A percentile compares a stretch with the other conserved stretches of the same genome.
These are phyloP conservation scores for Philotrypesis tridentata DNA, from an alignment of 1,140 invertebrate species.

Conservation along the genomic window DNA sequence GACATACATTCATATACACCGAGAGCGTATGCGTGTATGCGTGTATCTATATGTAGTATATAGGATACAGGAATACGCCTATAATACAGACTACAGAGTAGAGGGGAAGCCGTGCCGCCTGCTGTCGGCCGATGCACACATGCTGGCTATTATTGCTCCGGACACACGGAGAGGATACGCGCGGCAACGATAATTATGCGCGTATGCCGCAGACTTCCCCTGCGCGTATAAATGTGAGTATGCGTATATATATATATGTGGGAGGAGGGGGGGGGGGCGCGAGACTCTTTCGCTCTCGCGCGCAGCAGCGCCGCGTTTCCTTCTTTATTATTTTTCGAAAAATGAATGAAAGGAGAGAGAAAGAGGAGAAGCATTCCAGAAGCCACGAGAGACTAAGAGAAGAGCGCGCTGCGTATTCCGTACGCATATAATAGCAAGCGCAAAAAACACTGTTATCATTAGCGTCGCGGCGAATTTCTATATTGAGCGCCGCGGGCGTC, in stretches of 20 bases:
- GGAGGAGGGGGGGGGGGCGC: too few species aligned
- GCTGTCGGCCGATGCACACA: not conserved
- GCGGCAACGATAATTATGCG: not conserved
- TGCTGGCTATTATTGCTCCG: not conserved
- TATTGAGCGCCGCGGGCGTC: slow-evolving; percentile 5
- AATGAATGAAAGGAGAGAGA: too few species aligned
- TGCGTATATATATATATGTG: too few species aligned
- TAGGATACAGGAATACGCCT: not conserved
- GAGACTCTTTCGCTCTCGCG: too few species aligned
- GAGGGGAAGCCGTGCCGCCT: not conserved
- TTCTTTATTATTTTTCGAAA: too few species aligned
- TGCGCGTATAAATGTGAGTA: too few species aligned
- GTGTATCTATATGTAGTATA: not conserved
- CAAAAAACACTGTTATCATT: too few species aligned
- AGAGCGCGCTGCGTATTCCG: too few species aligned
- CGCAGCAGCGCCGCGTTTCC: too few species aligned
- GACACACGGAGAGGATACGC: not conserved
- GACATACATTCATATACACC: not conserved
- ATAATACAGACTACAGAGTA: not conserved
- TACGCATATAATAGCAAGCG: too few species aligned
- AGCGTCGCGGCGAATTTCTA: not conserved
- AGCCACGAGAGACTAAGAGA: too few species aligned
- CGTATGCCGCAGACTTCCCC: not conserved
- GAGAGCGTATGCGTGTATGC: not conserved
- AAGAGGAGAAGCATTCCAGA: too few species aligned